phyloP scores from a whole-genome alignment of 2,797 vertebrate species.

The Rhabdomys pumilio region DNA sequence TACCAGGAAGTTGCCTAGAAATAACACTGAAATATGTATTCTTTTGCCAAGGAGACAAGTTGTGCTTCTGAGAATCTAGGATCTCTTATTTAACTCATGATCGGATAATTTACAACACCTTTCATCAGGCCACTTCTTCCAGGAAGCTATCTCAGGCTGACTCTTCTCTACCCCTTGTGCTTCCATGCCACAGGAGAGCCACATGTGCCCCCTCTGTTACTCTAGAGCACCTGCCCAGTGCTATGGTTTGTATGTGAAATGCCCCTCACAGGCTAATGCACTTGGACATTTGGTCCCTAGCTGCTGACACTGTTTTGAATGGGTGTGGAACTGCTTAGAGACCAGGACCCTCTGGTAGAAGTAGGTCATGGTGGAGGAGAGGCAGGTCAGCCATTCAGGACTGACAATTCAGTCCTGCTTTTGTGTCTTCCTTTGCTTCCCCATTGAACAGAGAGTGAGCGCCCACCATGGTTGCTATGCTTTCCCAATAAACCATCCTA shows the following conservation, averaged over 20 bases:
- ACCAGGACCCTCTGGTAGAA: too few relatives aligned
- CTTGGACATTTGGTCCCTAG: background rate
- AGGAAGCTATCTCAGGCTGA: background rate
- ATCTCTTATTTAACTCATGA: background rate
- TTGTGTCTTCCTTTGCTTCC: background rate
- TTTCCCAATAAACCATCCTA: background rate
- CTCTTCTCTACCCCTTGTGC: background rate
- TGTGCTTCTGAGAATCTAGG: background rate
- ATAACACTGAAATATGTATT: background rate
- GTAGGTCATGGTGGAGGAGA: background rate
- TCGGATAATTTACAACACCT: background rate
- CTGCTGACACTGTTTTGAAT: background rate
- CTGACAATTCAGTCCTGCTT: background rate
- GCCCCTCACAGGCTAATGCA: background rate
- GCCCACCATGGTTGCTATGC: background rate
- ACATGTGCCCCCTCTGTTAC: fast-evolving
- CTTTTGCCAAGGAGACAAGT: conserved; percentile 14
- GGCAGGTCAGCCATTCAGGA: background rate
- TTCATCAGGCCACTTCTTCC: background rate
- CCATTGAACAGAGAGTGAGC: background rate
- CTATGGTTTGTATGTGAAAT: background rate
- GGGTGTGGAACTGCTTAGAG: background rate
- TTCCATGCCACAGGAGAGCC: background rate
- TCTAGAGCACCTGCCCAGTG: background rate
- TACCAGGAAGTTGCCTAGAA: background rate